Evolutionary conservation across 2,888 invertebrate species (phyloP), one percentile per base, ranked within the genome.

Genomic region (Caradrina clavipalpis): DNA sequence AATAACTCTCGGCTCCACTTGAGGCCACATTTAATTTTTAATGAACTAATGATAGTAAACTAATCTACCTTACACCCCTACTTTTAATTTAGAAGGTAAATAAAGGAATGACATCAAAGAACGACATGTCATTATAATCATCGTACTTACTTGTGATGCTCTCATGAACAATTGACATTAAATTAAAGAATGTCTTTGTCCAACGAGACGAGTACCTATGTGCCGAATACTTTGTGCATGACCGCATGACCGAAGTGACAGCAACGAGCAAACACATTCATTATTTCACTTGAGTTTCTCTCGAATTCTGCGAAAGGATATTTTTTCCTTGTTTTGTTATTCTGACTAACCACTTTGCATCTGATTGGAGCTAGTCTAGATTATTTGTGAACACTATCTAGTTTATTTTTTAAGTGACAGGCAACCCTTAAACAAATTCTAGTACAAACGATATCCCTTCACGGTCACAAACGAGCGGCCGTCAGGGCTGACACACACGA

Each of bases 401-500:
- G 0, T 5, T 42, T 54, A 50, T 0, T 21, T 26, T 4, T 3
- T 6, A 58, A 49, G 58, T 69, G 60, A 0, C 76, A 75, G 63
- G 0, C 78, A 78, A 57, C 82, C 82, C 82, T 82, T n/a, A 4
- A 13, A 19, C 56, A 65, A 65, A 69, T 68, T 77, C 67, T 73
- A 73, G 57, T 80, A 75, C 78, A 81, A 81, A 81, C 69, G 76
- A 45, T 69, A 74, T 79, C 79, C 77, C 69, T 75, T 59, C 72
- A 77, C 69, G 73, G 72, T 84, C 84, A 78, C 83, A 85, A 87
- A 87, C 82, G 86, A 86, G 81, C 84, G 77, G 69, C 74, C 80
- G 85, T 88, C 85, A 90, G 86, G 88, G 87, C 80, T 88, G 90
- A 86, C 90, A 88, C 86, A 78, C 86, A 79, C 89, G 87, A 91